Evolutionary conservation across 2,888 invertebrate genomes (phyloP), one percentile per base, ranked within the genome.

Genomic region (Melipona bicolor): DNA sequence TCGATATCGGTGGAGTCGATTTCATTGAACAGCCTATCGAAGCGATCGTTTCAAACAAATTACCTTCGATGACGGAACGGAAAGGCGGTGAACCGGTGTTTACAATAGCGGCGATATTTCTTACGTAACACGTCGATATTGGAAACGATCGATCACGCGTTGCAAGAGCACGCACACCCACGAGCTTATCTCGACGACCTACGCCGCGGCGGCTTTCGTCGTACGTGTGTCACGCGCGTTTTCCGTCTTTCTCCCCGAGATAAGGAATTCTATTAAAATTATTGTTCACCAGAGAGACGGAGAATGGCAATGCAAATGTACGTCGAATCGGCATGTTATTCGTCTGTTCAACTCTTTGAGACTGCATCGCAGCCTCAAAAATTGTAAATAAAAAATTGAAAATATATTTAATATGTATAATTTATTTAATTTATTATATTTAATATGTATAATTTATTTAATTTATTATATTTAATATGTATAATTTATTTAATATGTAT

Each of bases 101-200:
- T 75, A 54, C 74, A 67, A 67, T 65, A 32, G 54, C 13, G 54
- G 64, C 36, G 36, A 75, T 75, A 65, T 65, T 56, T 75, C 62
- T 69, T 68, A 36, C 65, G 54, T 56, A 56, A 70, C 54, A 4
- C 4, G 27, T n/a, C 72, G 79, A 70, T 65, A 61, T 74, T 56
- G 62, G 24, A 21, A 27, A 24, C 49, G 68, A 81, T 81, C 73
- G 36, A 69, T 81, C 73, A 59, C 27, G 68, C 50, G 73, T 43
- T 17, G 32, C 19, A 56, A 32, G n/a, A 61, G 67, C 9, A 43
- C 68, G 61, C 4, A 52, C 68, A 52, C 77, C 77, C 68, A 68
- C 76, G 52, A 52, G 68, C 54, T 50, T 64, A 36, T 81, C 73
- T 50, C 19, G 3, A 2, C 81, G 24, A 69, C 81, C 81, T 61